Evolutionary conservation across 2,888 invertebrate species (phyloP), one percentile per base, ranked within the genome.

Genomic region (Conops quadrifasciatus): DNA sequence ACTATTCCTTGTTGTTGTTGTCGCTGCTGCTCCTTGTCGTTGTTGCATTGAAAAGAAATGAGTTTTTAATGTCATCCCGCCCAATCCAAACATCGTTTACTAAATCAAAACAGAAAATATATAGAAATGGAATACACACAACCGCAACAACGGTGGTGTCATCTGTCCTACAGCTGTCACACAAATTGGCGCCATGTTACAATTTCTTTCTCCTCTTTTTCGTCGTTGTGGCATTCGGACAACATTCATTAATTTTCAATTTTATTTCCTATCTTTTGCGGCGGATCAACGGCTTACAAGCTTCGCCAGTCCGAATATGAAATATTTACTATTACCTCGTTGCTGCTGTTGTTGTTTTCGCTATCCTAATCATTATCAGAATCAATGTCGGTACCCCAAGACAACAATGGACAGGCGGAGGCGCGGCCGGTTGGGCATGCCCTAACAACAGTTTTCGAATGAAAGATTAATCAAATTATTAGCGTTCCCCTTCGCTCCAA

Each of bases 381-480:
- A 5, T 63, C 13, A 45, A 43, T 63, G 24, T 63, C n/a, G 11
- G 45, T 53, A 53, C 1, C 19, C 9, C 53, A 53, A 53, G 16
- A 53, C 53, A 49, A 53, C 53, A 19, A 9, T 2, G 24, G 24
- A 53, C 51, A 51, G 24, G 16, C 28, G 28, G 21, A 16, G 26
- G 28, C 59, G 28, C 19, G 21, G 21, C 16, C 28, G 9, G 21
- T 36, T 59, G 9, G 49, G 43, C 63, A 63, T 47, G 47, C 63
- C 63, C 47, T 47, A 63, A 47, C 16, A 26, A n/a, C 63, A 15
- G 36, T 9, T 9, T 36, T 36, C 36, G 36, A n/a, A 63, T 47
- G 43, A 49, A 30, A 19, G 21, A 65, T 28, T 65, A 30, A 51
- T 51, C 51, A 65, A 65, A 65, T 65, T 49, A 65, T 65, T 65